Conservation (phyloP, 2,888 invertebrate genomes). For the Lissocephala sabroskyi region DNA sequence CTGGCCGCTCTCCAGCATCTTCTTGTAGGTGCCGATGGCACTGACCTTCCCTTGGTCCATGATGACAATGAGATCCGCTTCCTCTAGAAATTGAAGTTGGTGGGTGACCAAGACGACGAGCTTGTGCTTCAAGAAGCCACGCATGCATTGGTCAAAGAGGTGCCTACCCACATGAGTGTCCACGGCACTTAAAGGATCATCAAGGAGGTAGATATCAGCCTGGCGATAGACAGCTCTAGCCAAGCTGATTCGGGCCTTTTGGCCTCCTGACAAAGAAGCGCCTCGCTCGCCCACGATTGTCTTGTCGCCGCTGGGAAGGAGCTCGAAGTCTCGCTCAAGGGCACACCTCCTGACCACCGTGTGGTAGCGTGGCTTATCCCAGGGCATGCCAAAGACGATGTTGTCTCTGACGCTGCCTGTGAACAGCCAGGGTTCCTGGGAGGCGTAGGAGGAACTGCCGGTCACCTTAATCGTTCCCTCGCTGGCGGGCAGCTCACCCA, state of each 20-base stretch:
- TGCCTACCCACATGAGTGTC: conserved; percentile 92
- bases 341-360: conserved; percentile 72
- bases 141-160: conserved; percentile 80
- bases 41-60: conserved; percentile 61
- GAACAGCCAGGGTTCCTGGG: conserved; percentile 88
- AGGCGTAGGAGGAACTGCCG: conserved; percentile 79
- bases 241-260: conserved; percentile 89
- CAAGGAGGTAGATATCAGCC: conserved; percentile 88
- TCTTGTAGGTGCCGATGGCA: conserved; percentile 79
- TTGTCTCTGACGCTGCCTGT: conserved; percentile 78
- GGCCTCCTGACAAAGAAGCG: conserved; percentile 89
- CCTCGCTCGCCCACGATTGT: conserved; percentile 86
- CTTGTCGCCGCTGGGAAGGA: conserved; percentile 76
- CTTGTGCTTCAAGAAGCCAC: conserved; percentile 75
- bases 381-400: conserved; percentile 76
- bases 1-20: conserved; percentile 80
- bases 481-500: conserved; percentile 73
- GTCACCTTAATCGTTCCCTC: conserved; percentile 75
- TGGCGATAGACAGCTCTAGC: conserved; percentile 90
- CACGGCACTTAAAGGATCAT: conserved; percentile 93
- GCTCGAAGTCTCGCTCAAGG: conserved; percentile 74
- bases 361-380: conserved; percentile 76
- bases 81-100: conserved; percentile 83
- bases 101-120: conserved; percentile 85
- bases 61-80: conserved; percentile 74